These are phyloP conservation scores for Rhodophaea formosa DNA, from an alignment of 2,888 invertebrate genomes.

Conservation along the genomic window DNA sequence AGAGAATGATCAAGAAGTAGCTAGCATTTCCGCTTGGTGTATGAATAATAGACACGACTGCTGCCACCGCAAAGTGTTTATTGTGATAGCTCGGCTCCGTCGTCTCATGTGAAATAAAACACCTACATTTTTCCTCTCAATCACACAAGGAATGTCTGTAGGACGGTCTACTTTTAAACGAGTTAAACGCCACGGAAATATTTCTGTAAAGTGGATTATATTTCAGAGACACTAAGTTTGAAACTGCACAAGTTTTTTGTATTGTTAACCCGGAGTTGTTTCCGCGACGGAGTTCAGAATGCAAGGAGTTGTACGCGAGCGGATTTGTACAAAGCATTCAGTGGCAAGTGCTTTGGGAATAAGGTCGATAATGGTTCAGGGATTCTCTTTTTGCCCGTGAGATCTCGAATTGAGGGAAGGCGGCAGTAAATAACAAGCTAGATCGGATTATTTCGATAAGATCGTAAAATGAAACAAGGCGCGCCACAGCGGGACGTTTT, in stretches of 20 bases:
- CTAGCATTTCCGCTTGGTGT: conserved; percentile 41
- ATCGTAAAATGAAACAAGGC: conserved; percentile 80
- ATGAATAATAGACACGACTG: conserved; percentile 68
- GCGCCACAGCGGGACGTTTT: conserved; percentile 67
- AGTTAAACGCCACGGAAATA: conserved; percentile 40
- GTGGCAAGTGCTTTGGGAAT: conserved; percentile 46
- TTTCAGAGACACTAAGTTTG: conserved; percentile 44
- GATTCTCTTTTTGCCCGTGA: conserved; percentile 45
- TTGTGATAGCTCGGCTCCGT: conserved; percentile 69
- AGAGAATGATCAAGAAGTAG: background rate
- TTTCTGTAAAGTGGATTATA: conserved; percentile 56
- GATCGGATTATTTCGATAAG: conserved; percentile 81
- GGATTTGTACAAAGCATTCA: conserved; percentile 51
- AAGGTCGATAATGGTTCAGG: conserved; percentile 60
- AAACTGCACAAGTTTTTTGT: conserved; percentile 42
- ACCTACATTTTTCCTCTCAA: conserved; percentile 76
- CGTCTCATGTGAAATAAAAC: conserved; percentile 74
- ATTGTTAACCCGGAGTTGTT: conserved; percentile 46
- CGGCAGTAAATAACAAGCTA: conserved; percentile 77
- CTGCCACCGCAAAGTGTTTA: conserved; percentile 69
- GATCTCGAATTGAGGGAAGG: conserved; percentile 65
- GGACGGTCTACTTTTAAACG: conserved; percentile 39
- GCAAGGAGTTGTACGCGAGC: conserved; percentile 48
- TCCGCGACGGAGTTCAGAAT: conserved; percentile 43
- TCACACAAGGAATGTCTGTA: conserved; percentile 57